A percentile compares a stretch with the other conserved stretches of the same genome.
These are phyloP conservation scores for Dioctria linearis DNA, from an alignment of 2,888 invertebrate species.

Conservation along the genomic window DNA sequence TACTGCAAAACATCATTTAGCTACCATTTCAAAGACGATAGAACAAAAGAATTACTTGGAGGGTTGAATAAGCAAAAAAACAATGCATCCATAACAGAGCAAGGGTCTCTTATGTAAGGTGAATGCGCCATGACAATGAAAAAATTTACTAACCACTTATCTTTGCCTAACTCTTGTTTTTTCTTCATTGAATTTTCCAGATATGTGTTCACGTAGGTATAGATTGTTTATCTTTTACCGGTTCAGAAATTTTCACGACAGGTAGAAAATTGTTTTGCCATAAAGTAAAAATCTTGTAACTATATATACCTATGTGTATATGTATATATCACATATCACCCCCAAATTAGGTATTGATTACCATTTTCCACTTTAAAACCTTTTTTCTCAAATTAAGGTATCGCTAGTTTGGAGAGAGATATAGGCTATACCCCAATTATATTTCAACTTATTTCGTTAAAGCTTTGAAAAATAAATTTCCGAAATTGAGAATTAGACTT, in stretches of 20 bases:
- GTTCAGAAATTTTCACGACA: conserved; percentile 15
- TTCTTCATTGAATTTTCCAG: conserved; percentile 3
- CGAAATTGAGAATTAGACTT: no score
- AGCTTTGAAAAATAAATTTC: no score
- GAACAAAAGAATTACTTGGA: conserved; percentile 41
- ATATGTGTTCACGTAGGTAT: not conserved
- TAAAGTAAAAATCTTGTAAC: not conserved
- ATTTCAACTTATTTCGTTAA: no score
- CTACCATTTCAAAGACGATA: not conserved
- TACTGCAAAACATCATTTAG: not conserved
- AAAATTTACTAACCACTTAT: conserved; percentile 10
- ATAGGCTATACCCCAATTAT: no score
- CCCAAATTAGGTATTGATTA: no score
- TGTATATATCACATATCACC: no score
- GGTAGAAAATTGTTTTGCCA: conserved; percentile 23
- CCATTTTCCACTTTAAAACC: no score
- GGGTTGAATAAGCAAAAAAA: conserved; percentile 45
- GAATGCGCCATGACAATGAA: conserved; percentile 48
- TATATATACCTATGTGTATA: no score
- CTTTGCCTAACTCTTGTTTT: not conserved
- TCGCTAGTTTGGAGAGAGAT: no score
- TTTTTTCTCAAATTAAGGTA: no score
- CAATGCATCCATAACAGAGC: conserved; percentile 17
- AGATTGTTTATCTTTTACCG: conserved; percentile 10
- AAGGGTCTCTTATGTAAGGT: conserved; percentile 27